Percentiles rank a stretch among this genome's conserved stretches.
Evolutionary conservation across 2,797 vertebrate species (phyloP).

Genomic region (Urophycis tenuis): DNA sequence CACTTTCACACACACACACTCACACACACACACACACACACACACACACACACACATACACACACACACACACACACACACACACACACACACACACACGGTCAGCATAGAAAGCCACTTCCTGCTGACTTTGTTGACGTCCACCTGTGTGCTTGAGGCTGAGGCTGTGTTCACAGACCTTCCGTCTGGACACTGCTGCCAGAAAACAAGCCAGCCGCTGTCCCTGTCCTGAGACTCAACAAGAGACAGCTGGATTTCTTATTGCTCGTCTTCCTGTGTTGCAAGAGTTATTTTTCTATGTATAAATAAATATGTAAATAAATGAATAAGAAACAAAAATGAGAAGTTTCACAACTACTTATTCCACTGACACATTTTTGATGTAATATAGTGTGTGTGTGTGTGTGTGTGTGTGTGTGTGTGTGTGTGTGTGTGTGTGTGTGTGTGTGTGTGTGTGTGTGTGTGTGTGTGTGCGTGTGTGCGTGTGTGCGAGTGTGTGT

Average conservation of each 20-base stretch:
- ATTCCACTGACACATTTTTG: not conserved
- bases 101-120: not conserved
- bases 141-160: constrained; percentile 8
- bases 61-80: not conserved
- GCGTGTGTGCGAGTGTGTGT: not conserved
- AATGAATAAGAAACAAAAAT: not conserved
- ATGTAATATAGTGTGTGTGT: not conserved
- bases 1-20: too few species aligned
- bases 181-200: not conserved
- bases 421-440: too few species aligned
- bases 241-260: not conserved
- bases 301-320: not conserved
- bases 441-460: too few species aligned
- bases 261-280: not conserved
- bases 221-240: not conserved
- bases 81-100: not conserved
- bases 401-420: not conserved
- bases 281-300: not conserved
- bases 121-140: too few species aligned
- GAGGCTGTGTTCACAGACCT: constrained; percentile 25
- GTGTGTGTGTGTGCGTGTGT: not conserved
- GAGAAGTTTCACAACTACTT: not conserved
- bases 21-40: too few species aligned
- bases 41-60: too few species aligned
- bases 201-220: not conserved